Base-by-base conservation (phyloP, 2,888 invertebrate species). In the Drosophila ustulata region DNA sequence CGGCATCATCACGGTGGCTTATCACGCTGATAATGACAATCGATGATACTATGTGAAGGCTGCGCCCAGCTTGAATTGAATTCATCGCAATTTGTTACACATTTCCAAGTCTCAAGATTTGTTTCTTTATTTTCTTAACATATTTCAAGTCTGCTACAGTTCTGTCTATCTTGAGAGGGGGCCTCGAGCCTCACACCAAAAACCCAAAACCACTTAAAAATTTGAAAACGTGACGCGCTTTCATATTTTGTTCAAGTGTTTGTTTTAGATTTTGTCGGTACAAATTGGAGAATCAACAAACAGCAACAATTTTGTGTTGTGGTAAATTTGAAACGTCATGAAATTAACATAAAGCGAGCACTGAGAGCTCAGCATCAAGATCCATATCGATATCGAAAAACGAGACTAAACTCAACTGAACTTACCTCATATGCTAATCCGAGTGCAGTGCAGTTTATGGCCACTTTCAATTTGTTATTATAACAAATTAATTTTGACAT, bases 401-500 rank as follows among this genome's bases (percentile, higher is more conserved):
- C 9, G 45, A 56, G 34, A 13, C 45, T 45, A 56, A 32, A 55
- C 26, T 39, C 18, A 18, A 18, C 25, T 39, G 4, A 13, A 52
- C 52, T 52, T 51, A 51, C 18, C 43, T n/a, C 51, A 52, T 37
- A 71, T 77, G 49, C 59, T 52, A 53, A 77, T 49, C 56, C 32
- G 25, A 45, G 46, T 59, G 52, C 61, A 45, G 46, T 59, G 52
- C 61, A 43, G 57, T 59, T 59, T 70, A 56, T 56, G 69, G 59
- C 55, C 66, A 75, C 75, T 82, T 83, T 80, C 71, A 74, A 83
- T 88, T 85, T 85, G 89, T 85, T 85, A 80, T 87, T 89, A 67
- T 75, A 87, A 80, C 88, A 85, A 85, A 85, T 85, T 83, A 89
- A 89, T 89, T 84, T 71, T 82, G 85, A 89, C 85, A 68, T 68